Evolutionary conservation across 2,888 invertebrate genomes (phyloP).

Genomic region (Therioaphis trifolii): DNA sequence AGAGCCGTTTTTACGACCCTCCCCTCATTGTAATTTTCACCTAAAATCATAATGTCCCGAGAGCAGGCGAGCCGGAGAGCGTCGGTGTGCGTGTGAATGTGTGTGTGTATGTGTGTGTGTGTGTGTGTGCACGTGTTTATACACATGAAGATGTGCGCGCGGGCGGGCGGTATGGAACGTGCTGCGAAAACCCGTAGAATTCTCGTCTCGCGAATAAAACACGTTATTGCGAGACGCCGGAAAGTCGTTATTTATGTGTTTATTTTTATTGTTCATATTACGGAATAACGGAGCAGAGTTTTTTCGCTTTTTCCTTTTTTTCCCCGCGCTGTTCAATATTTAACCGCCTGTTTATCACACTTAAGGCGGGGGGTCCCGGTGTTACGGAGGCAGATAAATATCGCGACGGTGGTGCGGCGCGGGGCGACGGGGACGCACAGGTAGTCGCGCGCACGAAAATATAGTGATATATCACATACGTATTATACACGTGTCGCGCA

Average conservation of each 20-base stretch:
- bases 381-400: conserved; percentile 31
- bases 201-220: too few species aligned
- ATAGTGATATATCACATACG: not conserved
- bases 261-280: conserved; percentile 28
- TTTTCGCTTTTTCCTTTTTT: not conserved
- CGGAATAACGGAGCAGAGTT: not conserved
- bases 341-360: conserved; percentile 40
- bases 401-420: not conserved
- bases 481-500: too few species aligned
- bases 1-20: too few species aligned
- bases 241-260: conserved; percentile 20
- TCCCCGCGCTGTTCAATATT: not conserved
- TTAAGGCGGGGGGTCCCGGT: too few species aligned
- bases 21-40: too few species aligned
- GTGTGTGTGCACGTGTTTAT: too few species aligned
- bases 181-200: not conserved
- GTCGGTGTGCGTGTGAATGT: not conserved
- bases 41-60: too few species aligned
- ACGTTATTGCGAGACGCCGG: conserved; percentile 2
- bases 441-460: too few species aligned
- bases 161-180: too few species aligned
- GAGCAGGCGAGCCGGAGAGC: not conserved
- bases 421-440: too few species aligned
- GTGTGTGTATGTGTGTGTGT: too few species aligned
- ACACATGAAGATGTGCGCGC: too few species aligned